Evolutionary conservation across 2,888 invertebrate species (phyloP).

Genomic region (Hedya salicella): DNA sequence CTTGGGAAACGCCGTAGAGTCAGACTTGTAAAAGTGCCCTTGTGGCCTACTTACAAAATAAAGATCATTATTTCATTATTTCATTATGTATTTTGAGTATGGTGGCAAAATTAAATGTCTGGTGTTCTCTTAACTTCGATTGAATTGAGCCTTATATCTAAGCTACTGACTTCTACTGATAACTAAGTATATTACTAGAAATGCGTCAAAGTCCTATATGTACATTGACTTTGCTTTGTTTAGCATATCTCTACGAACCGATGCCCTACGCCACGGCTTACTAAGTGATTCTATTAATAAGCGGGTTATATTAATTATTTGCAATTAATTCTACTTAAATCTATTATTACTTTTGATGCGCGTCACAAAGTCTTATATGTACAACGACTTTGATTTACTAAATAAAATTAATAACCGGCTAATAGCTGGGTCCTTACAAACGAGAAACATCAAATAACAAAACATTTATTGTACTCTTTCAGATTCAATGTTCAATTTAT

Average conservation of each 20-base stretch:
- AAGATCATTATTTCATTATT: too few species aligned
- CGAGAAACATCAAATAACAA: conserved; percentile 18
- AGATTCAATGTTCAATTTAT: conserved; percentile 31
- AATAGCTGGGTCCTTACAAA: conserved; percentile 19
- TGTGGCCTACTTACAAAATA: too few species aligned
- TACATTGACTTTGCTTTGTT: conserved; percentile 30
- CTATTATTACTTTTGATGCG: conserved; percentile 35
- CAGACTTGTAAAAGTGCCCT: too few species aligned
- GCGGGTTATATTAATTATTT: not conserved
- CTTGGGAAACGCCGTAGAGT: too few species aligned
- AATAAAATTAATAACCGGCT: conserved; percentile 16
- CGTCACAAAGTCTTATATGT: conserved; percentile 29
- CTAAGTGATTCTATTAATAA: conserved; percentile 10
- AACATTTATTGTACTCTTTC: conserved; percentile 39
- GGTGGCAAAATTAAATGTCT: too few species aligned
- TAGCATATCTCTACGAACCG: not conserved
- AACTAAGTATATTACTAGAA: too few species aligned
- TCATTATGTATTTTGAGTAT: too few species aligned
- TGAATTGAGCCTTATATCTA: not conserved
- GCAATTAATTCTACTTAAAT: conserved; percentile 15
- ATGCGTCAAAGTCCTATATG: conserved; percentile 36
- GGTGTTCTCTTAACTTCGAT: too few species aligned
- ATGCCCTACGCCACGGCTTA: not conserved
- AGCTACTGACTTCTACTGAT: not conserved
- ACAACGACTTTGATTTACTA: conserved; percentile 28